phyloP scores from a whole-genome alignment of 2,888 invertebrate genomes.

The Ferdinandea cuprea region DNA sequence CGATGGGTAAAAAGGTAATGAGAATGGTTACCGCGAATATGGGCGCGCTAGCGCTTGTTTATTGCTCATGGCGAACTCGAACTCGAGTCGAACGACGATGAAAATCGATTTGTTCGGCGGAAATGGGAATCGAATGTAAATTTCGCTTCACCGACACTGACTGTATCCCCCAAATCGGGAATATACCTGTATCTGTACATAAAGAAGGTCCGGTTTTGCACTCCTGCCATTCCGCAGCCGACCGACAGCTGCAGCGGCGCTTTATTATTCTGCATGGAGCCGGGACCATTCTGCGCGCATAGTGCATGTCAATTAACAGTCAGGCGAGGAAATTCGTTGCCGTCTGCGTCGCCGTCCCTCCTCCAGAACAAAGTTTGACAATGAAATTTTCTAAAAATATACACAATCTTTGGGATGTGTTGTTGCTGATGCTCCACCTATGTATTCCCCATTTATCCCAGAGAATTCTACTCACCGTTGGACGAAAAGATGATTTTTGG shows the following conservation, averaged over 20 bases:
- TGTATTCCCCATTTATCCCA: constrained; percentile 12
- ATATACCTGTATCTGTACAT: constrained; percentile 5
- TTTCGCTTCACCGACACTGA: constrained; percentile 34
- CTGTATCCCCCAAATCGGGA: constrained; percentile 25
- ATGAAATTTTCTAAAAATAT: constrained; percentile 61
- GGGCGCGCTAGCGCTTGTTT: constrained; percentile 55
- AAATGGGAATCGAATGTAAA: constrained; percentile 66
- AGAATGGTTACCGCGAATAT: constrained; percentile 53
- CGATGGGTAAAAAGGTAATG: constrained; percentile 6
- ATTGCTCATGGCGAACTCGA: constrained; percentile 49
- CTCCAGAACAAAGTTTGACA: constrained; percentile 32
- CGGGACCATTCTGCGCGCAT: constrained; percentile 8
- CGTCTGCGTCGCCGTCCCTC: background rate
- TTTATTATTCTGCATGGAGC: constrained; percentile 19
- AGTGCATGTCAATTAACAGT: constrained; percentile 6
- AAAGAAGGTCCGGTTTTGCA: constrained; percentile 59
- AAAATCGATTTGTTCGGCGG: constrained; percentile 67
- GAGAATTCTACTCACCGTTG: constrained; percentile 50
- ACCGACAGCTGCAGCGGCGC: constrained; percentile 45
- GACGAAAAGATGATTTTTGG: constrained; percentile 1
- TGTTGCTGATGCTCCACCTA: constrained; percentile 45
- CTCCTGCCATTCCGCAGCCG: background rate
- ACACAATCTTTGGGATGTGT: constrained; percentile 45
- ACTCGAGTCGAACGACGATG: constrained; percentile 14
- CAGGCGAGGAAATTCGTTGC: background rate